A percentile compares a stretch with the other conserved stretches of the same genome.
Evolutionary conservation across 2,888 invertebrate species (phyloP).

Genomic region (Marasmarcha lunaedactyla): DNA sequence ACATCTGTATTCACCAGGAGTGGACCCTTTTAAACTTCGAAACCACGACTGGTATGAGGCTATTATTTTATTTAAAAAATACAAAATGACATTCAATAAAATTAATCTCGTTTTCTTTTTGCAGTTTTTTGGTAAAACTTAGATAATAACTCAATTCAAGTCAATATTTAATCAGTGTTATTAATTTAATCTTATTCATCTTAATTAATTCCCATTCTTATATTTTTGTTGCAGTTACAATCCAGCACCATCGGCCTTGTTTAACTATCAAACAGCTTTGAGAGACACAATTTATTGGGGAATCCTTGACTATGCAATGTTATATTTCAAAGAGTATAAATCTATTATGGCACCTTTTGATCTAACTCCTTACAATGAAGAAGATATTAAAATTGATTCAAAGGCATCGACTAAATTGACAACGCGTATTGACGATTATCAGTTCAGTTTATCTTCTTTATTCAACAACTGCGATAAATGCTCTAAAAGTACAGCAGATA

Average conservation of each 20-base stretch:
- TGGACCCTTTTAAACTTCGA: too few relatives aligned
- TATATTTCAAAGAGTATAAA: conserved; percentile 40
- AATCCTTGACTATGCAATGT: conserved; percentile 33
- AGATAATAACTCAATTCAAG: too few relatives aligned
- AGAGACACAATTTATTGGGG: conserved; percentile 50
- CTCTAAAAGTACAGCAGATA: conserved; percentile 18
- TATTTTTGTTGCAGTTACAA: conserved; percentile 22
- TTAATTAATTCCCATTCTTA: neutral
- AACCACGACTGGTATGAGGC: too few relatives aligned
- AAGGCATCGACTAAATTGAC: conserved; percentile 30
- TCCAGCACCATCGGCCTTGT: conserved; percentile 47
- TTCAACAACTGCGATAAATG: conserved; percentile 20
- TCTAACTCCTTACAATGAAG: conserved; percentile 32
- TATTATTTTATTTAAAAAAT: too few relatives aligned
- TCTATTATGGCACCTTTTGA: conserved; percentile 32
- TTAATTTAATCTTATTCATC: too few relatives aligned
- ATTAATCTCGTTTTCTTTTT: too few relatives aligned
- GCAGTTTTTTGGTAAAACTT: too few relatives aligned
- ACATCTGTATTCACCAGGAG: too few relatives aligned
- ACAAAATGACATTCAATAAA: too few relatives aligned
- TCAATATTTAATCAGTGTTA: too few relatives aligned
- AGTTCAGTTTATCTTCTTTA: conserved; percentile 34
- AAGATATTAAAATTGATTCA: conserved; percentile 32
- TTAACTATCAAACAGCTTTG: conserved; percentile 49
- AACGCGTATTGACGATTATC: conserved; percentile 42